A percentile compares a stretch with the other conserved stretches of the same genome.
These are phyloP conservation scores for Thyatira batis DNA, from an alignment of 2,888 invertebrate species.

Conservation along the genomic window DNA sequence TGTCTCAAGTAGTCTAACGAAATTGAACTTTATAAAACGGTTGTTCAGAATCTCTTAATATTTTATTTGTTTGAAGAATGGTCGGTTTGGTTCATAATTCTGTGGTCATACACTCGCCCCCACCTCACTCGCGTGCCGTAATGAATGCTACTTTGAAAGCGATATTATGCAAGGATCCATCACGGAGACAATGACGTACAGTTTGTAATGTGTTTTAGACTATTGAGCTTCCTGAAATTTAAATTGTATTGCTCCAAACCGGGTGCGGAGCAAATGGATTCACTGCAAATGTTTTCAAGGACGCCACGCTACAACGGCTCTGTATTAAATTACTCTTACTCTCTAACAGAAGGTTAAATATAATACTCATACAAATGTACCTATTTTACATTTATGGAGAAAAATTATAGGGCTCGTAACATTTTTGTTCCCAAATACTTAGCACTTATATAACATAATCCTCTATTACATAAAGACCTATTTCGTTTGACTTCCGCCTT, in stretches of 20 bases:
- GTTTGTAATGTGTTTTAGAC: conserved; percentile 40
- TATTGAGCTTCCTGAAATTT: conserved; percentile 28
- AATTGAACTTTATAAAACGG: neutral
- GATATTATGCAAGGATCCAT: conserved; percentile 50
- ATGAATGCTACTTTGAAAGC: conserved; percentile 58
- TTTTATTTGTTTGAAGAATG: neutral
- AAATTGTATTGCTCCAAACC: conserved; percentile 6
- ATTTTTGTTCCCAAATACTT: too few species aligned
- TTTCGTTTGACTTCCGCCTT: neutral
- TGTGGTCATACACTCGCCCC: conserved; percentile 42
- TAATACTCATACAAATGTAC: neutral
- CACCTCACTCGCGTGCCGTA: conserved; percentile 22
- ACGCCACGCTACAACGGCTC: neutral
- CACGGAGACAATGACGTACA: conserved; percentile 42
- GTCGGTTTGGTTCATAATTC: neutral
- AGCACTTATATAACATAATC: too few species aligned
- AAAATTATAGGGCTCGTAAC: too few species aligned
- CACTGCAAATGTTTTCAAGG: conserved; percentile 10
- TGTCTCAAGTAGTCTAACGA: too few species aligned
- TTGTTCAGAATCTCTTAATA: neutral
- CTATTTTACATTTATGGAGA: too few species aligned
- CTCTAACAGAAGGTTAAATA: neutral
- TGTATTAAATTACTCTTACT: neutral
- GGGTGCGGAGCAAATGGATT: conserved; percentile 23
- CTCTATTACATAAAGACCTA: too few species aligned